Percentiles rank a stretch among this genome's conserved stretches.
phyloP scores from a whole-genome alignment of 2,113 vertebrate genomes.

The Prinia subflava region DNA sequence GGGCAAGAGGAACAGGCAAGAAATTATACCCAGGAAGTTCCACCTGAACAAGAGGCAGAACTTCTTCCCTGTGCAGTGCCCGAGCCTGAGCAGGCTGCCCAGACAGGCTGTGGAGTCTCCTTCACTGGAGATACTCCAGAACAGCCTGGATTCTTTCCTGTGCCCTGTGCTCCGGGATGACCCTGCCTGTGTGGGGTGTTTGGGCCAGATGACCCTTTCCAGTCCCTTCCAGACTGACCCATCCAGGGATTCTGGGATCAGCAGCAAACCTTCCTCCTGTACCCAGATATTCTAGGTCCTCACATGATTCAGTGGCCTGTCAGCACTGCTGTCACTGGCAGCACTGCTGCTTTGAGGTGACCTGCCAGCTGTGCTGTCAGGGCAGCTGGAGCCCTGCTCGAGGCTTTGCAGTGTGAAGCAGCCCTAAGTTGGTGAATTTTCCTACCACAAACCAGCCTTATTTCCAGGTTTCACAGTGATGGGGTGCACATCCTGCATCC shows the following conservation, averaged over 20 bases:
- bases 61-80: not conserved
- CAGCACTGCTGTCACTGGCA: not conserved
- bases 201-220: not conserved
- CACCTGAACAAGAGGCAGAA: not conserved
- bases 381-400: not conserved
- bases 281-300: not conserved
- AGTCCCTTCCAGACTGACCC: not conserved
- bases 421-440: not conserved
- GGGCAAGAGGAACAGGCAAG: not conserved
- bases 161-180: not conserved
- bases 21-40: not conserved
- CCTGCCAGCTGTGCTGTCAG: not conserved
- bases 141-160: not conserved
- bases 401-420: not conserved
- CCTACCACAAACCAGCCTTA: not conserved
- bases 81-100: not conserved
- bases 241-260: not conserved
- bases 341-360: not conserved
- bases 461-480: not conserved
- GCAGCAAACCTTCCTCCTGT: not conserved
- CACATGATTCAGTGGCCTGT: not conserved
- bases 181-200: fast-evolving
- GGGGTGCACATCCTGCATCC: fast-evolving
- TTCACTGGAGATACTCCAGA: not conserved
- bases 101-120: not conserved